Evolutionary conservation across 2,888 invertebrate genomes (phyloP).

Genomic region (Petrolisthes cinctipes): DNA sequence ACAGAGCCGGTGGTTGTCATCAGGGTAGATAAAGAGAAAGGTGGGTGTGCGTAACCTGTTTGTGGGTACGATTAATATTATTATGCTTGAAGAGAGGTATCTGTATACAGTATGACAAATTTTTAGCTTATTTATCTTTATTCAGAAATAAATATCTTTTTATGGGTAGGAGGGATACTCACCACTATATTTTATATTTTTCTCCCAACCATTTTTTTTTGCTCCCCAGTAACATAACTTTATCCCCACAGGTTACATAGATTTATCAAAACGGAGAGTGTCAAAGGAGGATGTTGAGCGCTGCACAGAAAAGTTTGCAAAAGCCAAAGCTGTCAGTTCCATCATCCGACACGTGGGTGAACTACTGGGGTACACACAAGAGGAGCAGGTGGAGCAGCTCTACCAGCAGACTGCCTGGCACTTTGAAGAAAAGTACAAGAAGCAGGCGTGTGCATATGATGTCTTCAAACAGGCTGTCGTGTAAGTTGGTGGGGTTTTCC

Average conservation of each 20-base stretch:
- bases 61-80: not conserved
- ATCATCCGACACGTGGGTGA: conserved; percentile 98
- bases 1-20: conserved; percentile 74
- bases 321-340: conserved; percentile 98
- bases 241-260: conserved; percentile 87
- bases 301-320: conserved; percentile 98
- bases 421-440: conserved; percentile 96
- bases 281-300: conserved; percentile 98
- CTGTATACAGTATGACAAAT: not conserved
- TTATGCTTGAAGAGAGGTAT: not conserved
- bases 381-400: conserved; percentile 93
- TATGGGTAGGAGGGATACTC: not conserved
- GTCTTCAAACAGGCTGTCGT: conserved; percentile 98
- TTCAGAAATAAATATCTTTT: not conserved
- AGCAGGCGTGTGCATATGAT: conserved; percentile 96
- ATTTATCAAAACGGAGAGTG: conserved; percentile 98
- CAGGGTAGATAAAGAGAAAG: conserved; percentile 98
- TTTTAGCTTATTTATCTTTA: not conserved
- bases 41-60: conserved; percentile 71
- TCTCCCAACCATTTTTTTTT: not conserved
- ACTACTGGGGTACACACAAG: conserved; percentile 88
- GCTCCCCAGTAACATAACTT: not conserved
- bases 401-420: conserved; percentile 98
- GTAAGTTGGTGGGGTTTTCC: conserved; percentile 74
- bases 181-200: not conserved